phyloP scores from a whole-genome alignment of 1,140 invertebrate species.

The Scaptomyza montana region DNA sequence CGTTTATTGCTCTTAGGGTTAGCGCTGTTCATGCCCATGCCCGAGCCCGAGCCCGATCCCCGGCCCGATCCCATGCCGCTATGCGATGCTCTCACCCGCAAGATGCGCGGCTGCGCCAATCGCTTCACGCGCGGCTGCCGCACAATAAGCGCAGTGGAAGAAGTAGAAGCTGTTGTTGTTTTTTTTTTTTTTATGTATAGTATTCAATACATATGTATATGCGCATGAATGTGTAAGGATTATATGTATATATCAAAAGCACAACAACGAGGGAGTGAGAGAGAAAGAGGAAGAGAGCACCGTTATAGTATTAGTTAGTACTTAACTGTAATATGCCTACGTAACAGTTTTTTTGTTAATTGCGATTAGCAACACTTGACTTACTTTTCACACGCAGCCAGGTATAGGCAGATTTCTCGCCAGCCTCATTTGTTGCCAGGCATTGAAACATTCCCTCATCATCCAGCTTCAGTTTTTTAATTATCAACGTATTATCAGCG shows the following conservation, averaged over 20 bases:
- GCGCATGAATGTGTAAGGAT: neutral
- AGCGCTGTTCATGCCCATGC: constrained; percentile 83
- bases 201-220: neutral
- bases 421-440: constrained; percentile 94
- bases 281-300: constrained; percentile 29
- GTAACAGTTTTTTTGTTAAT: no score
- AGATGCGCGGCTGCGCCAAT: constrained; percentile 82
- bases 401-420: constrained; percentile 93
- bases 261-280: constrained; percentile 5
- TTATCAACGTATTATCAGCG: constrained; percentile 92
- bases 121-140: constrained; percentile 70
- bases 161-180: constrained; percentile 25
- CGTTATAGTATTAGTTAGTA: constrained; percentile 35
- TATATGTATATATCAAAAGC: no score
- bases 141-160: constrained; percentile 16
- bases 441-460: constrained; percentile 98
- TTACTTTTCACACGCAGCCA: constrained; percentile 98
- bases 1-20: constrained; percentile 52
- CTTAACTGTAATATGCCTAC: neutral
- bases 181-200: constrained; percentile 16
- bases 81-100: constrained; percentile 79
- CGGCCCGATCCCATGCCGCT: constrained; percentile 67
- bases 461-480: constrained; percentile 91
- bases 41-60: constrained; percentile 67
- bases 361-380: constrained; percentile 81